Percentiles rank a stretch among this genome's conserved stretches.
These are phyloP conservation scores for Motacilla tschutschensis DNA, from an alignment of 2,113 vertebrate genomes.

Conservation along the genomic window DNA sequence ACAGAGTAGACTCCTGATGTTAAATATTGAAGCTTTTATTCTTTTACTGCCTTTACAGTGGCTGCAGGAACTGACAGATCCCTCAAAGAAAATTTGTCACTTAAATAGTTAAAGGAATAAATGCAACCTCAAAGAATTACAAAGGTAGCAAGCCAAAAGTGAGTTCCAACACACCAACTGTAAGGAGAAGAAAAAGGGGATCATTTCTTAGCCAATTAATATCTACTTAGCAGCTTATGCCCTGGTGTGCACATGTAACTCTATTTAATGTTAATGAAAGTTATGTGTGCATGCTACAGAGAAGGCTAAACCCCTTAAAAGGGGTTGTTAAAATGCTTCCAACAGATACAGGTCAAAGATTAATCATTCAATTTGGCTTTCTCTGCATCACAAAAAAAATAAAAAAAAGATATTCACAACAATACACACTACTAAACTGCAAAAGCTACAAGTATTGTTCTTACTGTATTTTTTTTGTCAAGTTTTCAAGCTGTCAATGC, in stretches of 20 bases:
- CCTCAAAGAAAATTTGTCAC: not conserved
- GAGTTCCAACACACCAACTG: not conserved
- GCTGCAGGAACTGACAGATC: not conserved
- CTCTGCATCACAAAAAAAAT: not conserved
- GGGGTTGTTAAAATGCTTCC: conserved; percentile 17
- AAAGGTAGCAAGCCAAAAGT: not conserved
- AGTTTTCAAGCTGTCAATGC: not conserved
- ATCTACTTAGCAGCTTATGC: conserved; percentile 27
- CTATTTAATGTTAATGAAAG: conserved; percentile 31
- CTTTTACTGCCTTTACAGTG: not conserved
- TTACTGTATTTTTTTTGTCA: not conserved
- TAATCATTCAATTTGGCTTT: conserved; percentile 27
- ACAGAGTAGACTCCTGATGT: not conserved
- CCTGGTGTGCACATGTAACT: conserved; percentile 24
- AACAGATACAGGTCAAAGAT: conserved; percentile 27
- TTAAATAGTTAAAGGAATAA: not conserved
- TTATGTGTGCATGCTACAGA: conserved; percentile 29
- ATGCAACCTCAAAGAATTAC: not conserved
- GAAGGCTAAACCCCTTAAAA: conserved; percentile 51
- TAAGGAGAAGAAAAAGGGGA: not conserved
- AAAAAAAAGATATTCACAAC: not conserved
- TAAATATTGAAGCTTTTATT: not conserved
- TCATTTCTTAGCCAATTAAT: conserved; percentile 41
- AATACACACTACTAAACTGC: not conserved
- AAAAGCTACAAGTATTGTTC: not conserved